Conservation (phyloP, 2,888 invertebrate genomes). For the Unio delphinus region DNA sequence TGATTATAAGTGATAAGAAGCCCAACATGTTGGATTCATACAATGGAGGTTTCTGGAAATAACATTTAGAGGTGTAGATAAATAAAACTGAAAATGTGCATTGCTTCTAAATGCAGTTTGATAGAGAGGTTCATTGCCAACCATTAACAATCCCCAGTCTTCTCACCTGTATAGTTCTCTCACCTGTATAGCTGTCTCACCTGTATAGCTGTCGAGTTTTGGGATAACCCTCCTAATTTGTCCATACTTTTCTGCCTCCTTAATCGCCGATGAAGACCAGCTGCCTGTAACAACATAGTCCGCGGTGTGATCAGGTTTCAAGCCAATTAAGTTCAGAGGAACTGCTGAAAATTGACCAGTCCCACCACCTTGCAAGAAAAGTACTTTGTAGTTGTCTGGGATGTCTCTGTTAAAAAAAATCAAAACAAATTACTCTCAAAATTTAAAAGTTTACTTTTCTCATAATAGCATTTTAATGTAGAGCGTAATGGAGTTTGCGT, state of each 20-base stretch:
- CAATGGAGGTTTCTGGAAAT: too few relatives aligned
- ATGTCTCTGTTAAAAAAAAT: slow-evolving; percentile 79
- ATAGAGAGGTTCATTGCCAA: background rate
- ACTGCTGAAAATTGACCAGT: slow-evolving; percentile 95
- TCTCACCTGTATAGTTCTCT: background rate
- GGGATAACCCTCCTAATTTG: slow-evolving; percentile 89
- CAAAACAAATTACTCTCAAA: background rate
- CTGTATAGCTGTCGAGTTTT: slow-evolving; percentile 75
- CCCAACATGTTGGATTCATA: too few relatives aligned
- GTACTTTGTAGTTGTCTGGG: slow-evolving; percentile 92
- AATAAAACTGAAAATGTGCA: too few relatives aligned
- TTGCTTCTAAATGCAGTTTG: background rate
- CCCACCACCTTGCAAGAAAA: slow-evolving; percentile 96
- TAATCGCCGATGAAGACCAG: slow-evolving; percentile 96
- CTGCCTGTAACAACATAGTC: slow-evolving; percentile 79
- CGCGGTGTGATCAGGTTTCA: slow-evolving; percentile 63
- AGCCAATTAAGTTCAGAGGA: slow-evolving; percentile 83
- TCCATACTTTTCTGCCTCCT: slow-evolving; percentile 95
- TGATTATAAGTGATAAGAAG: too few relatives aligned
- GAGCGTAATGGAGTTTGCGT: too few relatives aligned
- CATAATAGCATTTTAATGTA: too few relatives aligned
- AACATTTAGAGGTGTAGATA: too few relatives aligned
- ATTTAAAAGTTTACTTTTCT: too few relatives aligned
- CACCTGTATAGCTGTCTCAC: too few relatives aligned
- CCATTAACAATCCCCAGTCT: background rate